phyloP scores from a whole-genome alignment of 2,888 invertebrate species.

The Eremobia ochroleuca region DNA sequence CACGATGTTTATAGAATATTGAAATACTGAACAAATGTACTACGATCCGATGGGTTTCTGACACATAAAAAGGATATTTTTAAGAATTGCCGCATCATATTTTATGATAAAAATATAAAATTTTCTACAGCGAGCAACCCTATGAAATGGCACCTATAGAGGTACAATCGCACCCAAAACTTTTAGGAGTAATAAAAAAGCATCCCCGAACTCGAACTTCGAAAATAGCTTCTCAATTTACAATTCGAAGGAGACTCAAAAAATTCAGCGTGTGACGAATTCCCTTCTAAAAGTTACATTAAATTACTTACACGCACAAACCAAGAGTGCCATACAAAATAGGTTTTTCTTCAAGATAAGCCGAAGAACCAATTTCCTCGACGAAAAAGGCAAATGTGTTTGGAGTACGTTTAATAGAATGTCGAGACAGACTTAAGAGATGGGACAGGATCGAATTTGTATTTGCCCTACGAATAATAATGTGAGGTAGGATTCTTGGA shows the following conservation, averaged over 20 bases:
- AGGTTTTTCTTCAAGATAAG: constrained; percentile 77
- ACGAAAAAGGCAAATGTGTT: constrained; percentile 80
- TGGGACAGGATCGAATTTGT: constrained; percentile 74
- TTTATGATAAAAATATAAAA: constrained; percentile 40
- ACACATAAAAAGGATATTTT: constrained; percentile 41
- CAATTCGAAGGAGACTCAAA: constrained; percentile 48
- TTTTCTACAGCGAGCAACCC: constrained; percentile 18
- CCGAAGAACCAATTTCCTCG: constrained; percentile 79
- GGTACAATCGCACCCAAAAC: constrained; percentile 38
- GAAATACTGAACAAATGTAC: constrained; percentile 42
- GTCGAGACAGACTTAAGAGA: constrained; percentile 74
- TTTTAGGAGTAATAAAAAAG: constrained; percentile 43
- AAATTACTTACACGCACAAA: constrained; percentile 72
- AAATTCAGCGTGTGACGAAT: constrained; percentile 60
- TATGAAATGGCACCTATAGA: constrained; percentile 22
- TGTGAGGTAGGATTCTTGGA: constrained; percentile 67
- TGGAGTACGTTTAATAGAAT: constrained; percentile 80
- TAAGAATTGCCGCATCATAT: constrained; percentile 15
- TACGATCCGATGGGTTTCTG: constrained; percentile 8
- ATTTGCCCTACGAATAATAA: constrained; percentile 74
- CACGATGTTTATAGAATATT: constrained; percentile 50
- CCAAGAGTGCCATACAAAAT: constrained; percentile 69
- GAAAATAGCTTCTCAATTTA: constrained; percentile 45
- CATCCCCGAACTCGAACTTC: constrained; percentile 31
- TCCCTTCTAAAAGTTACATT: constrained; percentile 66